A percentile compares a stretch with the other conserved stretches of the same genome.
phyloP scores from a whole-genome alignment of 2,113 vertebrate species.

The Camelus bactrianus region DNA sequence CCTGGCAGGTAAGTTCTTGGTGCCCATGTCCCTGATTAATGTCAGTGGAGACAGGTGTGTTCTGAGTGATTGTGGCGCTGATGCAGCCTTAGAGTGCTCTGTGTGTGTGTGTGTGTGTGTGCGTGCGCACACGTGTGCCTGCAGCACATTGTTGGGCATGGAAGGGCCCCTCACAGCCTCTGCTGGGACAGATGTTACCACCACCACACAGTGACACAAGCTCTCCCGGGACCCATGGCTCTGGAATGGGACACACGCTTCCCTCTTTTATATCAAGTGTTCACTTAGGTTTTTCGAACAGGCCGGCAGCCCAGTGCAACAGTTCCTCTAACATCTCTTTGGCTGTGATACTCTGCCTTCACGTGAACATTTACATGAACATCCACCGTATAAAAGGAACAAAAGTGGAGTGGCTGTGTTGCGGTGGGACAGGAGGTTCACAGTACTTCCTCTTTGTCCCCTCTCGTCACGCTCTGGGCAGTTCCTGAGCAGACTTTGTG shows the following conservation, averaged over 20 bases:
- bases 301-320: background rate
- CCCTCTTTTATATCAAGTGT: background rate
- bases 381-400: background rate
- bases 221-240: background rate
- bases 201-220: background rate
- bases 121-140: fast-evolving
- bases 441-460: background rate
- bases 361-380: background rate
- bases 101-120: no score
- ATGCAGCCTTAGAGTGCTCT: background rate
- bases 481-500: background rate
- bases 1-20: background rate
- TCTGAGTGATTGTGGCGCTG: background rate
- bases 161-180: background rate
- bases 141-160: background rate
- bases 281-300: background rate
- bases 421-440: background rate
- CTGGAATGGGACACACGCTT: background rate
- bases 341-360: background rate
- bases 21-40: background rate
- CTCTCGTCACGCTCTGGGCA: background rate
- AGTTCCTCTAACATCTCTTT: background rate
- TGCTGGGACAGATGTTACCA: background rate
- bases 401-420: background rate
- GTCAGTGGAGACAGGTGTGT: background rate